Percentiles rank a stretch among this genome's conserved stretches.
These are phyloP conservation scores for Saxidomus purpurata DNA, from an alignment of 1,140 invertebrate genomes.

Conservation along the genomic window DNA sequence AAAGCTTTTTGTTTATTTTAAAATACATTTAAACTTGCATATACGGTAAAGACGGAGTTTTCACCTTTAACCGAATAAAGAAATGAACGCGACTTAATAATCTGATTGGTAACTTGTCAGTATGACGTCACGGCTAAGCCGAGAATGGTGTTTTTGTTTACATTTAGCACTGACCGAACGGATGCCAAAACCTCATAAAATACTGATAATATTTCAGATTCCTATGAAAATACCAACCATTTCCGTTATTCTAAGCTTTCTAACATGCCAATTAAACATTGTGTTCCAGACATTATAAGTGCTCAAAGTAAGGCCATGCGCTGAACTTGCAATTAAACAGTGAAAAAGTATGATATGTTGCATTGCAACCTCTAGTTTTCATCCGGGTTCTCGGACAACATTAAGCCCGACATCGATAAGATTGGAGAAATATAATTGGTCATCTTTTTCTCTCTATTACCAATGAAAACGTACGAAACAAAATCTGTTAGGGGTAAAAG, in stretches of 20 bases:
- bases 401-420: neutral
- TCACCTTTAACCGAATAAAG: no score
- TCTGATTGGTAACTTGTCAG: no score
- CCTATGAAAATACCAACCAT: slow-evolving; percentile 70
- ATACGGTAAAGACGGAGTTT: no score
- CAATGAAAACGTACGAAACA: neutral
- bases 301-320: slow-evolving; percentile 60
- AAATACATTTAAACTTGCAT: no score
- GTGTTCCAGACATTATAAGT: slow-evolving; percentile 83
- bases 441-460: neutral
- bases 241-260: slow-evolving; percentile 77
- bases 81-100: no score
- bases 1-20: no score
- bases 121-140: no score
- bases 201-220: no score
- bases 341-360: neutral
- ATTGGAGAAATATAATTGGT: neutral
- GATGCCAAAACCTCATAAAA: no score
- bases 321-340: neutral
- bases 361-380: slow-evolving; percentile 21
- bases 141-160: no score
- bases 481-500: neutral
- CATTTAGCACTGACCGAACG: no score
- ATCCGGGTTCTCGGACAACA: slow-evolving; percentile 29
- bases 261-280: slow-evolving; percentile 83